Evolutionary conservation across 2,888 invertebrate species (phyloP), one percentile per base, ranked within the genome.

Genomic region (Andrena flavipes): DNA sequence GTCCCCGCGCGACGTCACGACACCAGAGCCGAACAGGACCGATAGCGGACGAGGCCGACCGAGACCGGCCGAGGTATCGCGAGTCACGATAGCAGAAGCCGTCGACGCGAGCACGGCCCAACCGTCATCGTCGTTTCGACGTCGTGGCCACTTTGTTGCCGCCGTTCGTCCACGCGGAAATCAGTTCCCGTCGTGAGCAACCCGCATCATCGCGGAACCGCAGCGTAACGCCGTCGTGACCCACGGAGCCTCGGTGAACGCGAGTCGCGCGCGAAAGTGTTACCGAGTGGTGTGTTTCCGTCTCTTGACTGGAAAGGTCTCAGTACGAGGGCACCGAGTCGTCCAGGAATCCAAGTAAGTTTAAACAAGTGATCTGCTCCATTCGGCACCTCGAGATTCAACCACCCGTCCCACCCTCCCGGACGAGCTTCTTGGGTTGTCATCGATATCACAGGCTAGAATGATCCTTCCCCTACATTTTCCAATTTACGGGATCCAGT

Each of bases 51-150:
- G 91, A 90, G 81, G 73, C 49, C 79, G 76, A 65, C 84, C 89
- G 88, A 89, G 77, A 79, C 78, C 74, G 75, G 60, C 88, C 88
- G 89, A 89, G 84, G 87, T 88, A 86, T 67, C 76, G 88, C 87
- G 84, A 88, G 84, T 76, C 84, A 82, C 80, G 87, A 75, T 82
- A 84, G 76, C 88, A 87, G 89, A 88, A 87, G 88, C 89, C 88
- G 90, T 88, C 88, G 86, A 90, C 88, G 90, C 88, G 85, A 91
- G 84, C 85, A 87, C 89, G 88, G 86, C 88, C 87, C 84, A 82
- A 90, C 91, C 88, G 88, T 88, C 87, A 85, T 87, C 91, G 90
- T 92, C 91, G 90, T 89, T 92, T 91, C 88, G 90, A 91, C 92
- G 92, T 92, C 88, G 88, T 89, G 89, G 78, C 76, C 75, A 80